phyloP scores from a whole-genome alignment of 2,888 invertebrate species.

The Lissocephala sabroskyi region DNA sequence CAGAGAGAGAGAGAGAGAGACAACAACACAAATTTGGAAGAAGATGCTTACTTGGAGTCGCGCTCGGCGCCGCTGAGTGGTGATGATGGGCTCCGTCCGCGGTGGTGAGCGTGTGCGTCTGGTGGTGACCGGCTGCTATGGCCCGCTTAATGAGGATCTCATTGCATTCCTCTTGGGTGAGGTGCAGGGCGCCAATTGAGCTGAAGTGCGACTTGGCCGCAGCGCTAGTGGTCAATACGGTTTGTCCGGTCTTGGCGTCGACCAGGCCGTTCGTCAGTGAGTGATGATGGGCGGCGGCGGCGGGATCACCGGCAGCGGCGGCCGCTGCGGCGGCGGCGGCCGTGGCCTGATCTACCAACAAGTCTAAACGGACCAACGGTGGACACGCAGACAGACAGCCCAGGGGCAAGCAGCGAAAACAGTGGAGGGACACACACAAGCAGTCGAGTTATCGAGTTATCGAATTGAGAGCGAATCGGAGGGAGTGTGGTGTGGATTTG shows the following conservation, averaged over 20 bases:
- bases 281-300: conserved; percentile 48
- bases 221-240: conserved; percentile 69
- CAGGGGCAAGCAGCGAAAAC: conserved; percentile 29
- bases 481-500: conserved; percentile 16
- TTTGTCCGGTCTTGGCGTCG: conserved; percentile 72
- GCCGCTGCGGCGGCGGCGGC: conserved; percentile 55
- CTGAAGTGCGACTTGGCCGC: conserved; percentile 76
- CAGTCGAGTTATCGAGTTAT: too few relatives aligned
- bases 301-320: conserved; percentile 33
- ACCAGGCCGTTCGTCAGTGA: conserved; percentile 70
- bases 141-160: conserved; percentile 85
- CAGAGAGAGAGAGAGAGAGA: conserved; percentile 20
- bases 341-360: conserved; percentile 70
- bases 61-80: conserved; percentile 55
- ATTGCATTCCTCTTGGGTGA: conserved; percentile 85
- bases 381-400: conserved; percentile 34
- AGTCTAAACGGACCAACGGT: conserved; percentile 47
- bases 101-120: conserved; percentile 71
- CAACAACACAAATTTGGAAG: conserved; percentile 59
- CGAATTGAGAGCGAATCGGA: conserved; percentile 37
- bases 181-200: conserved; percentile 81
- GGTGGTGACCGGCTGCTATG: conserved; percentile 78
- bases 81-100: conserved; percentile 67
- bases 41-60: conserved; percentile 70
- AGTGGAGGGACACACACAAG: conserved; percentile 16